A percentile compares a stretch with the other conserved stretches of the same genome.
Evolutionary conservation across 2,888 invertebrate species (phyloP).

Genomic region (Brachyopa scutellaris): DNA sequence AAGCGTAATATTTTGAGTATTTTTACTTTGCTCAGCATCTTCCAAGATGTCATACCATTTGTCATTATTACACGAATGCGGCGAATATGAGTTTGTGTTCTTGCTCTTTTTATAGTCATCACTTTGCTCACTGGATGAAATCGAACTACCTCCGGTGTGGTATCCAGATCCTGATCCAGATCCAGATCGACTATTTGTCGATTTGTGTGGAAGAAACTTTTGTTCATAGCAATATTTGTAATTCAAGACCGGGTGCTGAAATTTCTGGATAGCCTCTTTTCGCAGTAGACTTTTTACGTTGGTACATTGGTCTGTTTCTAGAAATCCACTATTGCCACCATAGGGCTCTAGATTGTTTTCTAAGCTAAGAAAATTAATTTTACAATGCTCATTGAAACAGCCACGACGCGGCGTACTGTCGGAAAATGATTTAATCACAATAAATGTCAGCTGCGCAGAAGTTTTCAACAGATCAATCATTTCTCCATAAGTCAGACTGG

Average conservation of each 20-base stretch:
- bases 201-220: constrained; percentile 89
- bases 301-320: constrained; percentile 3
- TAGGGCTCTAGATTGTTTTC: constrained; percentile 86
- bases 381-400: constrained; percentile 86
- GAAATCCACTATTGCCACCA: constrained; percentile 42
- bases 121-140: constrained; percentile 80
- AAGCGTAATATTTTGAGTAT: constrained; percentile 71
- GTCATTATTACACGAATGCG: constrained; percentile 85
- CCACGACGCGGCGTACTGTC: constrained; percentile 88
- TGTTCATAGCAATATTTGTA: constrained; percentile 88
- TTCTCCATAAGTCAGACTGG: constrained; percentile 94
- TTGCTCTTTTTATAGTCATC: constrained; percentile 60
- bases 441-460: constrained; percentile 92
- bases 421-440: constrained; percentile 88
- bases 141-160: constrained; percentile 87
- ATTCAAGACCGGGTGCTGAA: constrained; percentile 81
- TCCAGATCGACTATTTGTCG: no score
- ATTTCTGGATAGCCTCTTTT: constrained; percentile 78
- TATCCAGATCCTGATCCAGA: constrained; percentile 94
- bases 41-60: constrained; percentile 85
- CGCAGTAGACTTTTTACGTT: constrained; percentile 68
- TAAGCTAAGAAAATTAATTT: constrained; percentile 84
- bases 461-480: constrained; percentile 96
- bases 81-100: constrained; percentile 85
- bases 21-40: constrained; percentile 77